A percentile compares a stretch with the other conserved stretches of the same genome.
phyloP scores from a whole-genome alignment of 2,888 invertebrate species.

The Caenorhabditis panamensis region DNA sequence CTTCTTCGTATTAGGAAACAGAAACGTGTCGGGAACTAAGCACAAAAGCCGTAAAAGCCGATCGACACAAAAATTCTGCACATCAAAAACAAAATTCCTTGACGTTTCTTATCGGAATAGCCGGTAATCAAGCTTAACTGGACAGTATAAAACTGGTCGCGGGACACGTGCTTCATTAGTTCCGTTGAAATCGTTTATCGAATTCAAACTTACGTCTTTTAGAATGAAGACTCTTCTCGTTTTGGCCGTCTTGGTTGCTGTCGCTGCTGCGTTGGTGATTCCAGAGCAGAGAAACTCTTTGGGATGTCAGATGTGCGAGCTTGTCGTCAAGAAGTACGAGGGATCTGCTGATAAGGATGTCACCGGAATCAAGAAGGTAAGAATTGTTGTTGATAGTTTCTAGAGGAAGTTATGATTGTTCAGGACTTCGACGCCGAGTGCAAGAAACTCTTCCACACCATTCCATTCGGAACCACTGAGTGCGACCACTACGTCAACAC shows the following conservation, averaged over 20 bases:
- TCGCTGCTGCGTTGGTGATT: constrained; percentile 45
- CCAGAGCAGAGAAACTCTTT: constrained; percentile 53
- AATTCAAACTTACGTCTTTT: neutral
- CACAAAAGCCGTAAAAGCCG: neutral
- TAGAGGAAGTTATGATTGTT: neutral
- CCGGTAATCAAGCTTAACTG: constrained; percentile 5
- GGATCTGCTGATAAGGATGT: constrained; percentile 63
- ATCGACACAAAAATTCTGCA: neutral
- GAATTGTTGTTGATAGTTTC: no score
- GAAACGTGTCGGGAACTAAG: neutral
- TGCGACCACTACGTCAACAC: constrained; percentile 63
- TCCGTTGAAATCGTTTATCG: neutral
- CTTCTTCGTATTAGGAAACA: neutral
- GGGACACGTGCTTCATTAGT: neutral
- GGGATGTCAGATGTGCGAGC: constrained; percentile 67
- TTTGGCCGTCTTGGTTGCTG: constrained; percentile 52
- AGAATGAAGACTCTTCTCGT: constrained; percentile 60
- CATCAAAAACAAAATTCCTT: constrained; percentile 18
- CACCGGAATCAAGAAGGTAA: constrained; percentile 55
- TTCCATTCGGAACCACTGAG: constrained; percentile 61
- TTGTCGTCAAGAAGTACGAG: constrained; percentile 61
- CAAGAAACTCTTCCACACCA: constrained; percentile 63
- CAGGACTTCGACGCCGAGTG: constrained; percentile 64
- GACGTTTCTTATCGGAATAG: constrained; percentile 28
- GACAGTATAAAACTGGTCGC: neutral